Base-by-base conservation (phyloP, 2,888 invertebrate species). In the Mystacides longicornis region DNA sequence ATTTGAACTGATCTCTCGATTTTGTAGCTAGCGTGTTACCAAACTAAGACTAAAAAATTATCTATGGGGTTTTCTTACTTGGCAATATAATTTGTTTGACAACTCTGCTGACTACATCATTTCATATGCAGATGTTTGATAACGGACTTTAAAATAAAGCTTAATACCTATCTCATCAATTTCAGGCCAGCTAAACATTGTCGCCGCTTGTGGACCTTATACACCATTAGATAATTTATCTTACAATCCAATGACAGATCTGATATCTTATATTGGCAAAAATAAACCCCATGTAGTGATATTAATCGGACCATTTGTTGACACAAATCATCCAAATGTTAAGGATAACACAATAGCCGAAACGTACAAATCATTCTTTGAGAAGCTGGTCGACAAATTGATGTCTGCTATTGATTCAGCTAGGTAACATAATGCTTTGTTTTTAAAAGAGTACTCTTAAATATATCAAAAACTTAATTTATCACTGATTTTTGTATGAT, bases 221-320 rank as follows among this genome's bases (percentile, higher is more conserved):
- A 90, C 93, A 0, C 79, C 86, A 2, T 78, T 81, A 2, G 87
- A 89, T 64, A 87, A 87, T 67, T 69, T 93, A 54, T 71, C 79
- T 0, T 94, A 89, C 67, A 87, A 92, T 65, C 93, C 93, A 0
- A 71, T 95, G 33, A 81, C 83, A 64, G 91, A 93, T 65, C 74
- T 95, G 20, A 71, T 93, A 9, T 67, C 77, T 16, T 82, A 85
- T 65, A 81, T 92, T 1, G 72, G 71, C 54, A 75, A 81, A 14
- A 77, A 85, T 60, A 78, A 80, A 63, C 95, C 95, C 0, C 86
- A 95, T 68, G 73, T 93, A 19, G 79, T 89, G 37, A 80, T 96
- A 59, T 73, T 96, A 64, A 80, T 87, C 11, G 95, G 96, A 0
- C 94, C 95, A 0, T 90, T 94, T 68, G 68, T 94, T 52, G 92